Evolutionary conservation across 2,797 vertebrate species (phyloP), one percentile per base, ranked within the genome.

Genomic region (Gallinago solitaria): DNA sequence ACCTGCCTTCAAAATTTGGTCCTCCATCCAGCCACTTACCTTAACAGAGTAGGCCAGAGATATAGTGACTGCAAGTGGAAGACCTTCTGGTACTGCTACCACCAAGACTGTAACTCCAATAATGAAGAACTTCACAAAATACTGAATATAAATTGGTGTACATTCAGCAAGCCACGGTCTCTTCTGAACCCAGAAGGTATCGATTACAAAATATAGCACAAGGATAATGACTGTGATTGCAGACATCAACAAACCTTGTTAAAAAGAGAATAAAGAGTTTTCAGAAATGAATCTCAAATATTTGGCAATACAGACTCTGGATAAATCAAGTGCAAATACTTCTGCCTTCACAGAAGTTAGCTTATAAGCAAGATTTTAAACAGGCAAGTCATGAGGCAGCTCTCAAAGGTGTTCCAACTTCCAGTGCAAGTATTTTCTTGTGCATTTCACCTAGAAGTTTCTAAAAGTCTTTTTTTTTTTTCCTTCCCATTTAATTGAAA

Each of bases 61-160:
- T 97, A 99, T 99, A 53, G 99, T 99, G 64, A 99, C 99, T 56
- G 99, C 99, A 63, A 99, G 98, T 7, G 99, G 99, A 97, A 99
- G 99, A 94, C 99, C 99, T 97, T 99, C 99, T 6, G 99, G 99
- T 73, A 99, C 99, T 2, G 99, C 99, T 61, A 99, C 99, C 96
- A 99, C 99, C 95, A 99, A 97, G 71, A 99, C 99, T 3, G 99
- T 99, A 90, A 99, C 99, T 73, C 99, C 99, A 76, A 99, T 99
- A 97, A 99, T 99, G 98, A 99, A 99, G 98, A 99, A 99, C 96
- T 99, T 99, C 74, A 99, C 99, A 93, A 99, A 99, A 97, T 99
- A 99, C 94, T 99, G 99, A 93, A 99, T 98, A 97, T 99, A 99
- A 97, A 99, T 98, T 17, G 99, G 99, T 3, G 99, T 99, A 97